Evolutionary conservation across 2,888 invertebrate genomes (phyloP), one percentile per base, ranked within the genome.

Genomic region (Trissoscelio sp.): DNA sequence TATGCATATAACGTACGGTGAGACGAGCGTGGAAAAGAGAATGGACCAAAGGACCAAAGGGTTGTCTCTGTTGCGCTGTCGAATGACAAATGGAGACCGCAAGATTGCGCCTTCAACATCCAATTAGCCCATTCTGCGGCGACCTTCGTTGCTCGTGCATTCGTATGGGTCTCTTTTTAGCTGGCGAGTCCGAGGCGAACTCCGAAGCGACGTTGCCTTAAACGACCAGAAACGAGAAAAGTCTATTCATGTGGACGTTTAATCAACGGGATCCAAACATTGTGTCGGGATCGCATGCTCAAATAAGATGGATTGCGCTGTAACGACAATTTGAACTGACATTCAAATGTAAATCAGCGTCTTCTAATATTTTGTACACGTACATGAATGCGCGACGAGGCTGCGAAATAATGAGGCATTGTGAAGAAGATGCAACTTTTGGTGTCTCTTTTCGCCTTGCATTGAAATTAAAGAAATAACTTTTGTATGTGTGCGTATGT

Each of bases 81-180:
- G 84, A 89, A 89, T 89, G 89, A 89, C 89, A 89, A 89, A 89
- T 89, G 88, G 87, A 88, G 85, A 88, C 88, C 88, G 79, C 89
- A 87, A 89, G 88, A 89, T 87, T 87, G 86, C 85, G 86, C 84
- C 84, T 84, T 83, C 85, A 87, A 89, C 88, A 87, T 88, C 88
- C 89, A 89, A 88, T 88, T 88, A 89, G 87, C 85, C 82, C 82
- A 79, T 84, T 83, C 78, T 83, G 67, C 42, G 42, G 31, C 55
- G 60, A 44, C 51, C 66, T 70, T 69, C 37, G 62, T 64, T 46
- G 60, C 57, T 55, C 66, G 22, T 7, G 22, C 44, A 11, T 20
- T 67, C 24, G 46, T 18, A 44, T 28, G 16, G 69, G 55, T 81
- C 73, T 72, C 70, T 67, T 58, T 70, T 75, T 75, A 79, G 51